Conservation (phyloP, 2,797 vertebrate species). For the Oophaga sylvatica region DNA sequence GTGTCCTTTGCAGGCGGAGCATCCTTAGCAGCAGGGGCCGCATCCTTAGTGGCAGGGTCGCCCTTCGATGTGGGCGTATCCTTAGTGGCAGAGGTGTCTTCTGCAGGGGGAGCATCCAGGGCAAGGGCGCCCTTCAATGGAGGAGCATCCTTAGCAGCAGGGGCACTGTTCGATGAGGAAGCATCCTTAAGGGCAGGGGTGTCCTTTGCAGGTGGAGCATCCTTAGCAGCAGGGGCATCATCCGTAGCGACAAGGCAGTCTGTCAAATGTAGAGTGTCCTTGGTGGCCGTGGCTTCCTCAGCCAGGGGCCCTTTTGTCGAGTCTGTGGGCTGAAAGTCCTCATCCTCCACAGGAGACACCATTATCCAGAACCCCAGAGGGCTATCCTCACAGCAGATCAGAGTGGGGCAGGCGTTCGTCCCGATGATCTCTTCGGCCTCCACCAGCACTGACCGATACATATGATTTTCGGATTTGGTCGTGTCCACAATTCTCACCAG, state of each 20-base stretch:
- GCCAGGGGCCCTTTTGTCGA: background rate
- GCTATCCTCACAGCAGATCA: slow-evolving; percentile 24
- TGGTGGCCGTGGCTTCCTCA: too few species aligned
- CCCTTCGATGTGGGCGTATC: too few species aligned
- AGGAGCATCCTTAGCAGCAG: too few species aligned
- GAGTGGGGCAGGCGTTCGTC: background rate
- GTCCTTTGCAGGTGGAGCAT: background rate
- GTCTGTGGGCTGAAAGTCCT: background rate
- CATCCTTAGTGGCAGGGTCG: too few species aligned
- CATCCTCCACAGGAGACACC: background rate
- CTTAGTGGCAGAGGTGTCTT: background rate
- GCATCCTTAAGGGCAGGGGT: background rate
- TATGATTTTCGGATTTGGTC: background rate
- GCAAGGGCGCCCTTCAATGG: too few species aligned
- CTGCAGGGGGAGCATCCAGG: background rate
- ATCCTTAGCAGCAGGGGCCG: background rate
- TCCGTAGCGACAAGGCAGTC: too few species aligned
- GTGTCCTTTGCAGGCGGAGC: too few species aligned
- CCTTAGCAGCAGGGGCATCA: background rate
- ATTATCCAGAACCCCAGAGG: slow-evolving; percentile 30
- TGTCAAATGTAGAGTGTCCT: too few species aligned
- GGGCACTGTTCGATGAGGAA: too few species aligned
- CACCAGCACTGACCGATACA: background rate
- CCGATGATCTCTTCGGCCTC: slow-evolving; percentile 16
- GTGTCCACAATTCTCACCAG: slow-evolving; percentile 26